These are phyloP conservation scores for Struthidea cinerea DNA, from an alignment of 2,113 vertebrate genomes.

Conservation along the genomic window DNA sequence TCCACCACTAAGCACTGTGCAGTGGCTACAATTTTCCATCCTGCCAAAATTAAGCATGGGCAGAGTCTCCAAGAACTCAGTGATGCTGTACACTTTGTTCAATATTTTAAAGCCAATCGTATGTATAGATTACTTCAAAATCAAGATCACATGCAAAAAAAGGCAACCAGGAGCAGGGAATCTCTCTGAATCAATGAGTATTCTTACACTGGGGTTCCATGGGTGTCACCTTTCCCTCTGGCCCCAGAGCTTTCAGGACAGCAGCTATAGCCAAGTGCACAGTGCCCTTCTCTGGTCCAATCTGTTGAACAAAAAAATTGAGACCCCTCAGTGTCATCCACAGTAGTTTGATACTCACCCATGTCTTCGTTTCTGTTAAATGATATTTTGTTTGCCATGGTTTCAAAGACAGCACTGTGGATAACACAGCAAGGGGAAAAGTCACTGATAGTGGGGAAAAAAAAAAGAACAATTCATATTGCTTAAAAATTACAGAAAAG, in stretches of 20 bases:
- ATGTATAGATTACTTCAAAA: not conserved
- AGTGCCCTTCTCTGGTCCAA: conserved; percentile 78
- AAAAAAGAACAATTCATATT: not conserved
- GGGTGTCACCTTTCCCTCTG: conserved; percentile 73
- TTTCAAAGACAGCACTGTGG: not conserved
- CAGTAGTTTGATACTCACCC: fast-evolving
- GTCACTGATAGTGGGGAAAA: not conserved
- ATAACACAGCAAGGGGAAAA: not conserved
- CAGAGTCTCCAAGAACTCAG: not conserved
- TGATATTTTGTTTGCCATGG: fast-evolving
- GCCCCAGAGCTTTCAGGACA: conserved; percentile 78
- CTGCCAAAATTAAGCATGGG: not conserved
- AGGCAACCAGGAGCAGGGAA: not conserved
- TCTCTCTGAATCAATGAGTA: not conserved
- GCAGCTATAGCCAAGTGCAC: conserved; percentile 75
- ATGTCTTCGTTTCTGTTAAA: not conserved
- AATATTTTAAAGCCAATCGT: not conserved
- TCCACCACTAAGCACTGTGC: not conserved
- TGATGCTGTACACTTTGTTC: not conserved
- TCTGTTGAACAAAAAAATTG: conserved; percentile 33
- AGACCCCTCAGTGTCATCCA: not conserved
- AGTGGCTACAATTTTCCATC: not conserved
- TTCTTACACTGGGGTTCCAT: not conserved
- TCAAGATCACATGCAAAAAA: not conserved
- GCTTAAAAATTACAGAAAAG: not conserved